Evolutionary conservation across 2,888 invertebrate species (phyloP).

Genomic region (Dicyrtomina minuta): DNA sequence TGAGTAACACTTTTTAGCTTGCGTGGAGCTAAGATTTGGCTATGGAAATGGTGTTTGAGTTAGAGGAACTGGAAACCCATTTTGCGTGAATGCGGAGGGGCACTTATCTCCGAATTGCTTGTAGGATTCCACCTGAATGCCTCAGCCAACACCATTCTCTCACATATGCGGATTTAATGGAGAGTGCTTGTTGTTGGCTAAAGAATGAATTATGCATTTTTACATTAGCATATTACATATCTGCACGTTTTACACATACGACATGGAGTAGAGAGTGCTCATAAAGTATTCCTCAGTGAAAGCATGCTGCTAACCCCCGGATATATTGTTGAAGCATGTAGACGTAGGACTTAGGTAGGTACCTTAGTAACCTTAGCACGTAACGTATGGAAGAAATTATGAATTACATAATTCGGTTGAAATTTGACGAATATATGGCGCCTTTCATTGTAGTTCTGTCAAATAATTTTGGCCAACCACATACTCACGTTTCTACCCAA

Average conservation of each 20-base stretch:
- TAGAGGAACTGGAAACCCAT: conserved; percentile 24
- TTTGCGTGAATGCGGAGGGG: conserved; percentile 25
- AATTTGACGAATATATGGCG: too few relatives aligned
- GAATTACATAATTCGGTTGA: too few relatives aligned
- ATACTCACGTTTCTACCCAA: too few relatives aligned
- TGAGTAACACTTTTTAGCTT: too few relatives aligned
- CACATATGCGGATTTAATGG: conserved; percentile 41
- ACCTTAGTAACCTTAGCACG: too few relatives aligned
- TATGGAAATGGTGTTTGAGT: too few relatives aligned
- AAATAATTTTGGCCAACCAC: too few relatives aligned
- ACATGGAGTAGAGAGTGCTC: background rate
- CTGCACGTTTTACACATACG: background rate
- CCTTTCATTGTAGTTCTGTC: too few relatives aligned
- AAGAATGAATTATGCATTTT: conserved; percentile 44
- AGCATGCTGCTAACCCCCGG: too few relatives aligned
- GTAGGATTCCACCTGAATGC: conserved; percentile 38
- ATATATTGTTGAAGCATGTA: too few relatives aligned
- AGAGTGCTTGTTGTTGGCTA: conserved; percentile 41
- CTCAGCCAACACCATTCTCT: conserved; percentile 38
- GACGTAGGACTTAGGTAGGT: too few relatives aligned
- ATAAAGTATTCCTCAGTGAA: background rate
- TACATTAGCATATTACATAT: conserved; percentile 31
- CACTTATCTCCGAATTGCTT: conserved; percentile 25
- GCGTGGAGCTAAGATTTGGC: too few relatives aligned
- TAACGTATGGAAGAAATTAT: background rate